Conservation (phyloP, 2,113 vertebrate species). For the Antidorcas marsupialis region DNA sequence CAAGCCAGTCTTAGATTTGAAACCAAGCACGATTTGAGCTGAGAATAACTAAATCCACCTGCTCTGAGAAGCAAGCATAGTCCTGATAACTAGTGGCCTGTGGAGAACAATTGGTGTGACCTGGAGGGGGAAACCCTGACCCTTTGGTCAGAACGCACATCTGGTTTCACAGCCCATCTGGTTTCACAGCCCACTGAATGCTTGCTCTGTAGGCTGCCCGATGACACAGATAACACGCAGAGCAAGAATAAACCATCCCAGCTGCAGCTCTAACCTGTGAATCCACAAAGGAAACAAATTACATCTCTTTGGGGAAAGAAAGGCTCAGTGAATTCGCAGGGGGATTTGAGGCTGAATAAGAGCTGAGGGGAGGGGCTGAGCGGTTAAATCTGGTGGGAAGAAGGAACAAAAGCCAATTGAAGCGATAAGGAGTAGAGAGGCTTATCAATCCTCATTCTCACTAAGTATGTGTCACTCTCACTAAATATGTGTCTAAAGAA, state of each 20-base stretch:
- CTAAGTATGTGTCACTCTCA: slow-evolving; percentile 31
- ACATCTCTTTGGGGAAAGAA: not conserved
- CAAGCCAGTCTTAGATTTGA: not conserved
- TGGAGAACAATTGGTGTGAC: not conserved
- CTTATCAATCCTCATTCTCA: not conserved
- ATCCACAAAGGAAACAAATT: slow-evolving; percentile 46
- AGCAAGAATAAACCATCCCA: not conserved
- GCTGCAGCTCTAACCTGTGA: not conserved
- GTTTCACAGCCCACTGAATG: not conserved
- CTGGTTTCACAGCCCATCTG: not conserved
- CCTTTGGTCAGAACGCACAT: not conserved
- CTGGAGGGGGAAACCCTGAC: not conserved
- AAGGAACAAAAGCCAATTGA: slow-evolving; percentile 1
- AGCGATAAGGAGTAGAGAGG: not conserved
- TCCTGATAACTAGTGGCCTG: not conserved
- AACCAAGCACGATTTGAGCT: not conserved
- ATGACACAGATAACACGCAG: not conserved
- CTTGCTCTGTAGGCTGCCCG: not conserved
- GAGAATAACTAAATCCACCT: not conserved
- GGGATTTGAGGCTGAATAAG: not conserved
- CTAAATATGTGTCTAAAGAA: slow-evolving; percentile 11
- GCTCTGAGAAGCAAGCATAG: not conserved
- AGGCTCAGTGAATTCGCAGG: not conserved
- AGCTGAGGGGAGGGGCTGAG: not conserved
- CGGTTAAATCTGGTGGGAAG: not conserved